These are phyloP conservation scores for Seira ritae DNA, from an alignment of 2,888 invertebrate genomes.

Conservation along the genomic window DNA sequence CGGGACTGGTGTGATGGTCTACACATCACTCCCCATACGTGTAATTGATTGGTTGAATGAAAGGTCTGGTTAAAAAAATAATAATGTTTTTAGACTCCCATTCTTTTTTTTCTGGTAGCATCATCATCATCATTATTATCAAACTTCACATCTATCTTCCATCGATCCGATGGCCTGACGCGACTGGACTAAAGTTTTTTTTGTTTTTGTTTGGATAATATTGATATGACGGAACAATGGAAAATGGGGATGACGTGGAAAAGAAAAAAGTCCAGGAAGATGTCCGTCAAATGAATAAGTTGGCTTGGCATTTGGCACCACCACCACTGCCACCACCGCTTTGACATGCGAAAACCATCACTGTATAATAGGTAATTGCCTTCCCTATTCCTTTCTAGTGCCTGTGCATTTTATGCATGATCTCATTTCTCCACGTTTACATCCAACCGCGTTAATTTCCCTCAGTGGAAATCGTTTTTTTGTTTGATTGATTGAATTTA, in stretches of 20 bases:
- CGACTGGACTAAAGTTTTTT: too few species aligned
- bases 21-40: not conserved
- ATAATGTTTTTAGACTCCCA: too few species aligned
- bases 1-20: not conserved
- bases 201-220: too few species aligned
- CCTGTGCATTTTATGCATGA: too few species aligned
- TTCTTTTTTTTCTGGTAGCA: too few species aligned
- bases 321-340: not conserved
- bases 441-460: not conserved
- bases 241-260: slow-evolving; percentile 54
- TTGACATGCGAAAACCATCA: not conserved
- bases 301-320: slow-evolving; percentile 48
- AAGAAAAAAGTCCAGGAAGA: slow-evolving; percentile 67
- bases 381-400: too few species aligned
- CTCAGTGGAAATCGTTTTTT: not conserved
- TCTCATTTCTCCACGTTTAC: not conserved
- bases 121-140: too few species aligned
- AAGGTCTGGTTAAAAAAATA: not conserved
- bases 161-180: too few species aligned
- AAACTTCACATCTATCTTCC: too few species aligned
- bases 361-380: not conserved
- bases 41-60: slow-evolving; percentile 7
- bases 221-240: too few species aligned
- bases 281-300: slow-evolving; percentile 62
- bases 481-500: slow-evolving; percentile 5